Percentiles rank a stretch among this genome's conserved stretches.
These are phyloP conservation scores for Corythornis vintsioides DNA, from an alignment of 2,113 vertebrate species.

Conservation along the genomic window DNA sequence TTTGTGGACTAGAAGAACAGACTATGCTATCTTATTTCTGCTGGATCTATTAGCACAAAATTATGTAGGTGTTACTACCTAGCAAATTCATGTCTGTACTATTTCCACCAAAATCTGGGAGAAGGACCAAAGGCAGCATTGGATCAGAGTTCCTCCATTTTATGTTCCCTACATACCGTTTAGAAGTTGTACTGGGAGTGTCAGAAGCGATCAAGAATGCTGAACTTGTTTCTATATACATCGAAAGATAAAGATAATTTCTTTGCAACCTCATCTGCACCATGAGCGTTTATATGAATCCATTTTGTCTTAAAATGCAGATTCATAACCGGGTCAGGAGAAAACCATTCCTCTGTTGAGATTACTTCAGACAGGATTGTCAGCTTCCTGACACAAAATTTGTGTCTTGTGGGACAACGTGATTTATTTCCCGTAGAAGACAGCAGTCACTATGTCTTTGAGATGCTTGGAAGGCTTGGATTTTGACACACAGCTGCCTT, in stretches of 20 bases:
- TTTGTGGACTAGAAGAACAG: neutral
- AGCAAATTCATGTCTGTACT: neutral
- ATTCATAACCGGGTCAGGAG: neutral
- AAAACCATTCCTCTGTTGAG: neutral
- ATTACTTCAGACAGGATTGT: neutral
- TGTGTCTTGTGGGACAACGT: neutral
- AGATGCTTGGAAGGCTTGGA: neutral
- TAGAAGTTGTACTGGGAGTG: neutral
- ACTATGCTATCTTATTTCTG: neutral
- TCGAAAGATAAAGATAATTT: neutral
- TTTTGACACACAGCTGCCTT: neutral
- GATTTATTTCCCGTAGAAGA: constrained; percentile 14
- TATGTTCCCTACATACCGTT: neutral
- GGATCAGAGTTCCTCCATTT: neutral
- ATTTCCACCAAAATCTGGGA: neutral
- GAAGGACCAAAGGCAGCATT: neutral
- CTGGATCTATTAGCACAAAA: neutral
- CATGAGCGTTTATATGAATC: neutral
- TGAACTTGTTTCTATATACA: neutral
- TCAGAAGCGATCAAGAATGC: neutral
- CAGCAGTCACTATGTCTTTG: neutral
- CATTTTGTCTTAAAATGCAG: neutral
- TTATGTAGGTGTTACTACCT: neutral
- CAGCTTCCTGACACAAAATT: neutral
- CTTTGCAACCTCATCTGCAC: neutral